These are phyloP conservation scores for Tetramorium simillimum DNA, from an alignment of 1,140 invertebrate species.

Conservation along the genomic window DNA sequence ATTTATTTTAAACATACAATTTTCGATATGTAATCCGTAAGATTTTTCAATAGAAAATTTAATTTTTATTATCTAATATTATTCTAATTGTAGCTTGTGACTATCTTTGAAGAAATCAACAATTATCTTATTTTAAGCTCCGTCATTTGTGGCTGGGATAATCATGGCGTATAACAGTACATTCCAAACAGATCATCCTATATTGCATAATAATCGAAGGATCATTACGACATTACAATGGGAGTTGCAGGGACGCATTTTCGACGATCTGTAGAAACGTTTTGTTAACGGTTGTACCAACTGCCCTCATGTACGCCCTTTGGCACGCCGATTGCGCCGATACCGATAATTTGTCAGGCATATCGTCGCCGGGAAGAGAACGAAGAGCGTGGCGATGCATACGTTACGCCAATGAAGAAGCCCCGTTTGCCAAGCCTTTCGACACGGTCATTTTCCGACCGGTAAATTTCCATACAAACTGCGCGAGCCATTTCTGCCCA, in stretches of 20 bases:
- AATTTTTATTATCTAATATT: not conserved
- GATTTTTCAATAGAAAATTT: not conserved
- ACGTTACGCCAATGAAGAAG: constrained; percentile 57
- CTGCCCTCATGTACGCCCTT: constrained; percentile 4
- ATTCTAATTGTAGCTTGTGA: not conserved
- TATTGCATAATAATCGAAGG: constrained; percentile 1
- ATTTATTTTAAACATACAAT: not conserved
- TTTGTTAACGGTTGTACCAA: constrained; percentile 6
- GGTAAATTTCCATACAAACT: constrained; percentile 81
- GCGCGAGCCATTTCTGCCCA: constrained; percentile 52
- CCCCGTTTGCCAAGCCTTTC: constrained; percentile 72
- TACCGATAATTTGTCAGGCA: constrained; percentile 72
- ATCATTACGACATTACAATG: not conserved
- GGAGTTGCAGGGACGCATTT: not conserved
- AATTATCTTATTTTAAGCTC: not conserved
- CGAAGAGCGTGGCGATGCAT: constrained; percentile 34
- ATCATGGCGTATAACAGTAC: not conserved
- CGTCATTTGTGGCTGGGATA: not conserved
- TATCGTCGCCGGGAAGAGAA: constrained; percentile 53
- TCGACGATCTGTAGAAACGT: not conserved
- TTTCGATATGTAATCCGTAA: not conserved
- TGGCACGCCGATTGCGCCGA: constrained; percentile 52
- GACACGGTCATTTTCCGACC: constrained; percentile 81
- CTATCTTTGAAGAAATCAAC: not conserved
- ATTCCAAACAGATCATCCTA: not conserved